Base-by-base conservation (phyloP, 2,797 vertebrate species). In the Poecilia picta region DNA sequence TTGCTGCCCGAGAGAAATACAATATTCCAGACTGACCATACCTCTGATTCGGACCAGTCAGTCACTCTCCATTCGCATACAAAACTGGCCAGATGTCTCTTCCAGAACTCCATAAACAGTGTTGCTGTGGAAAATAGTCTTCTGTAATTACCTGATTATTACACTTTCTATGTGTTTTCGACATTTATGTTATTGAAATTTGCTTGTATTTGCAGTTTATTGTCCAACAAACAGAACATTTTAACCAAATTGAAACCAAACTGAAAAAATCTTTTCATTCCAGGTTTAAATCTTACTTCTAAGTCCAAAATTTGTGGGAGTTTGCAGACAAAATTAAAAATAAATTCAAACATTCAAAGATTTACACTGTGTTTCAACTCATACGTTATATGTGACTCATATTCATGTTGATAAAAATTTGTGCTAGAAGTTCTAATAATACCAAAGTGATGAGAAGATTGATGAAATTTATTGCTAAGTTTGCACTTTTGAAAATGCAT, bases 21-120 rank as follows among this genome's bases (percentile, higher is more conserved):
- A 6, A 72, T 25, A n/a, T 53, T 66, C 57, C n/a, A 59, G 77
- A 76, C 12, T 39, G 70, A 79, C 55, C 39, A 6, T 95, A 99
- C 98, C 97, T 99, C 96, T 39, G 98, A 97, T 82, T 99, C 97
- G 36, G 97, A 97, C 98, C 98, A 99, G 41, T 94, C 83, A 0
- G 95, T 96, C 64, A 99, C 94, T 74, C 98, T 95, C 98, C 98
- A 99, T 46, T 85, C 1, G 46, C 89, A 97, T 78, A 97, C 97
- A 76, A 92, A 97, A 0, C 62, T 89, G 2, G 98, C 97, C 46
- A 97, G 95, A 80, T 96, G 81, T 76, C 97, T 94, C 89, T 98
- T 99, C 98, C 98, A 99, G 75, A 99, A 90, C 93, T 98, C 98
- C 94, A 99, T 91, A 91, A 99, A 99, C 82, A 98, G 92, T 0